Evolutionary conservation across 1,140 invertebrate genomes (phyloP).

Genomic region (Elymnias hypermnestra): DNA sequence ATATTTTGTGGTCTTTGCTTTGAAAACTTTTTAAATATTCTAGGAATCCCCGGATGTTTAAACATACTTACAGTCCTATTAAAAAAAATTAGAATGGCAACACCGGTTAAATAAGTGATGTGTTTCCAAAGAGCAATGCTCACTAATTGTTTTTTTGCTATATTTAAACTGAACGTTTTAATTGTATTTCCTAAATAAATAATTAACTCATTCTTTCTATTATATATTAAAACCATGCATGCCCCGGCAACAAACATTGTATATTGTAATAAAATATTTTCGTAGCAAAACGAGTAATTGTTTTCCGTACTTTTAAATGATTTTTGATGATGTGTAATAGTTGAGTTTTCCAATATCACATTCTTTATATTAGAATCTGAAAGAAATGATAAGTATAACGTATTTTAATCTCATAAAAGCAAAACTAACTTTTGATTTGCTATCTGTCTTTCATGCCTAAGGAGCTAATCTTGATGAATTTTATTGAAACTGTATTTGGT

Average conservation of each 20-base stretch:
- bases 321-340: neutral
- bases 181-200: slow-evolving; percentile 14
- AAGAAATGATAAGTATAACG: slow-evolving; percentile 3
- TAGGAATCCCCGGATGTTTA: no score
- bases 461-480: no score
- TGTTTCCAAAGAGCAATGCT: slow-evolving; percentile 1
- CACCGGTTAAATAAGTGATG: neutral
- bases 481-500: no score
- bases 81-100: slow-evolving; percentile 1
- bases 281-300: neutral
- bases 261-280: slow-evolving; percentile 30
- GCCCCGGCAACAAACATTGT: slow-evolving; percentile 40
- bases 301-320: neutral
- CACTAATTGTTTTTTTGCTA: neutral
- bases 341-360: neutral
- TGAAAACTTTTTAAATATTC: neutral
- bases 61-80: neutral
- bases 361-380: neutral
- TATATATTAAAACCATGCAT: slow-evolving; percentile 33
- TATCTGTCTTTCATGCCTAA: no score
- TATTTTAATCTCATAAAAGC: neutral
- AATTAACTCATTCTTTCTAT: slow-evolving; percentile 32
- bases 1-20: slow-evolving; percentile 5
- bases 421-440: no score
- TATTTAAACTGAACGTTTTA: slow-evolving; percentile 1